Conservation (phyloP, 2,888 invertebrate genomes). For the Balanococcus diminutus region DNA sequence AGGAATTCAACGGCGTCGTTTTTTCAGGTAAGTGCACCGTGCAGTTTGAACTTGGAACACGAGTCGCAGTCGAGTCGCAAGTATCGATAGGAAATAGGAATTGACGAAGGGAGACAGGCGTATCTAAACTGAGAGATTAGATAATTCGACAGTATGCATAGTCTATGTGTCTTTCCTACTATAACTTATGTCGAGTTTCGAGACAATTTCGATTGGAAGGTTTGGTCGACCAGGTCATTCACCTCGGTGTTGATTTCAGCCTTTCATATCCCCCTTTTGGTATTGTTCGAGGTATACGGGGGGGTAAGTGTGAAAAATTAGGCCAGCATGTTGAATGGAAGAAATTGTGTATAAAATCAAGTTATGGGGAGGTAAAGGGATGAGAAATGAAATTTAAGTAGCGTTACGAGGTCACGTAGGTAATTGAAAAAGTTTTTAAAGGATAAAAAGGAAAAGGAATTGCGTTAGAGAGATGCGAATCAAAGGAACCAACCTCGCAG, state of each 20-base stretch:
- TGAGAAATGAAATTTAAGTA: background rate
- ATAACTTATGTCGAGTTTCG: background rate
- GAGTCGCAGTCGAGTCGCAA: no score
- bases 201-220: background rate
- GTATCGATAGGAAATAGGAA: no score
- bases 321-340: background rate
- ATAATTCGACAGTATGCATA: background rate
- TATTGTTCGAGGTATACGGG: background rate
- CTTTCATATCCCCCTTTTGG: background rate
- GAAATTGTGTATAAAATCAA: background rate
- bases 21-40: constrained; percentile 50
- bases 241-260: background rate
- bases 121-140: background rate
- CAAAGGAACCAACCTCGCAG: background rate
- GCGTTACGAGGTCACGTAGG: background rate
- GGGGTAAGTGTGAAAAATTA: background rate
- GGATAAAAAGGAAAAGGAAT: background rate
- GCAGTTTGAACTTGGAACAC: no score
- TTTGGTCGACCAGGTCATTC: background rate
- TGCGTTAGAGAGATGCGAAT: background rate
- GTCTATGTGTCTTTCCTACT: background rate
- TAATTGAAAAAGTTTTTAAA: constrained; percentile 3
- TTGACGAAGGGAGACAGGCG: background rate
- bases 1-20: constrained; percentile 51
- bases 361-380: background rate